Conservation (phyloP, 2,113 vertebrate genomes). For the Calidris pugnax region DNA sequence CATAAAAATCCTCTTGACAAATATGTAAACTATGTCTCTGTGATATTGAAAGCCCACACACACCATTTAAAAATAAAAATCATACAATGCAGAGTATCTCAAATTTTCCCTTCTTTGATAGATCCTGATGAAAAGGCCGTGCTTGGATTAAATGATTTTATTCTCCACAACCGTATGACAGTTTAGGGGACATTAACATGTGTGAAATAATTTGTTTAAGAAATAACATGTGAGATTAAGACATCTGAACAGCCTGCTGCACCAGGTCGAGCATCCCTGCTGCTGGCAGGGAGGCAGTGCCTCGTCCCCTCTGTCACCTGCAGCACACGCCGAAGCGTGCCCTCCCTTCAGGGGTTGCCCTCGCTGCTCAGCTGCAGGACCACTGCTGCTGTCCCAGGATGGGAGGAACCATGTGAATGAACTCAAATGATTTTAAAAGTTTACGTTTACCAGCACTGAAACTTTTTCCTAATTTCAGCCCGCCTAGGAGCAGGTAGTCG, state of each 20-base stretch:
- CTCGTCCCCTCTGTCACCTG: background rate
- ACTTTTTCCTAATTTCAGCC: background rate
- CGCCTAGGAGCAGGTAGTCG: background rate
- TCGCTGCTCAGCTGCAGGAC: background rate
- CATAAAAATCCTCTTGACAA: background rate
- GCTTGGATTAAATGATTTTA: background rate
- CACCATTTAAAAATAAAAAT: background rate
- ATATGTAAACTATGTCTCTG: background rate
- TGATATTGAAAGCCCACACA: fast-evolving
- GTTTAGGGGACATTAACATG: background rate
- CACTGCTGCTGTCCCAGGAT: background rate
- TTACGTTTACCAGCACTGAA: background rate
- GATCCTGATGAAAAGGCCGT: background rate
- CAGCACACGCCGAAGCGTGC: background rate
- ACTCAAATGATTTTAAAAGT: background rate
- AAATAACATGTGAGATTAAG: background rate
- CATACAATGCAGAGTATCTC: background rate
- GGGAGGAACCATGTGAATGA: background rate
- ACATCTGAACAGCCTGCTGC: background rate
- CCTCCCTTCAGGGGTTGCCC: background rate
- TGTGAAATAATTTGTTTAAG: background rate
- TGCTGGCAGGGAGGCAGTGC: background rate
- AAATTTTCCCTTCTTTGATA: background rate
- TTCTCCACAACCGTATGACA: background rate
- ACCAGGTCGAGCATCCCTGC: background rate